These are phyloP conservation scores for Cryptocephalus primarius DNA, from an alignment of 2,888 invertebrate genomes.

Conservation along the genomic window DNA sequence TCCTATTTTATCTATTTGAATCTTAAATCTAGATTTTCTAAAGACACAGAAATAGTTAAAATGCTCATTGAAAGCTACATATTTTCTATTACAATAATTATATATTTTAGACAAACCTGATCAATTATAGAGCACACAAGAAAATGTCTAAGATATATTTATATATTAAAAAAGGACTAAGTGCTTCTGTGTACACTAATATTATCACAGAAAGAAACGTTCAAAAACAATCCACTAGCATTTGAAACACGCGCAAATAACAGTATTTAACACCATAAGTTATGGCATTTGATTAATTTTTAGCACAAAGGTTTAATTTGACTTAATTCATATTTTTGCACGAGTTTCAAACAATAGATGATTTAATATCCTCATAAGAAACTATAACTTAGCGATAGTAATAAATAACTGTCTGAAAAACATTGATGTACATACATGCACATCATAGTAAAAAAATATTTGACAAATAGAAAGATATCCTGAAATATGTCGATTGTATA, in stretches of 20 bases:
- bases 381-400: too few species aligned
- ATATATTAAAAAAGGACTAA: conserved; percentile 2
- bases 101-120: conserved; percentile 15
- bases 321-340: too few species aligned
- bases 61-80: conserved; percentile 25
- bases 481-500: neutral
- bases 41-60: conserved; percentile 29
- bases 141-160: conserved; percentile 3
- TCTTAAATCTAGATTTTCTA: conserved; percentile 20
- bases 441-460: neutral
- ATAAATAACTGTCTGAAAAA: neutral
- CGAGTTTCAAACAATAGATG: too few species aligned
- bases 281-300: too few species aligned
- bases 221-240: conserved; percentile 12
- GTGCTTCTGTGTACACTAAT: conserved; percentile 20
- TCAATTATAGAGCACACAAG: conserved; percentile 18
- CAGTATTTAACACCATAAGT: neutral
- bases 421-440: neutral
- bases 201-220: conserved; percentile 29
- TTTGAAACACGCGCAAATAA: neutral
- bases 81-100: conserved; percentile 21
- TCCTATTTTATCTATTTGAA: conserved; percentile 10
- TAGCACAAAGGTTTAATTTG: too few species aligned
- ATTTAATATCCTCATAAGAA: too few species aligned
- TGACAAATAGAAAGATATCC: neutral